Evolutionary conservation across 2,888 invertebrate species (phyloP), one percentile per base, ranked within the genome.

Genomic region (Sabatieria punctata): DNA sequence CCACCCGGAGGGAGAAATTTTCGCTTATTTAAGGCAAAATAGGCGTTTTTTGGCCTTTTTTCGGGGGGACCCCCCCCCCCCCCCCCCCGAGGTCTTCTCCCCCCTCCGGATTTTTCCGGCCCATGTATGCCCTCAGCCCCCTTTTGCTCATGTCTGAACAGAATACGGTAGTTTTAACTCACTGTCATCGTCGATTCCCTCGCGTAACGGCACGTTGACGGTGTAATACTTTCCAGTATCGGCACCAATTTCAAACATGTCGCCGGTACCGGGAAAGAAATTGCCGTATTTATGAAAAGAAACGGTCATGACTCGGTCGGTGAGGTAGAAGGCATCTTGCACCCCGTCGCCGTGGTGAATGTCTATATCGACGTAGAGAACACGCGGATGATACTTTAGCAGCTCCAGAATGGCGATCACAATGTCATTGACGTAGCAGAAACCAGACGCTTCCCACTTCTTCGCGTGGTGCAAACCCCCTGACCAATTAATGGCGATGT

Each of bases 401-500:
- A 97, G 72, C 67, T 97, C 97, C 43, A 95, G 68, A 58, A 97
- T 93, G 1, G 85, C 88, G 59, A 97, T 85, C 0, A 97, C 97
- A 56, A 97, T 97, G 65, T 97, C 97, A 64, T 97, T 97, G 1
- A 97, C 91, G 59, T 97, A 97, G 67, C 97, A 97, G 66, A 97
- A 97, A 1, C 95, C 86, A n/a, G 89, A 89, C 0, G 97, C 95
- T 61, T 70, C 61, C 25, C 91, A 91, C 67, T 95, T 97, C 68
- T 97, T 97, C 0, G 97, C 97, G 71, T 97, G 97, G 75, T 97
- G 97, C 45, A 97, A 71, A 0, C 97, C 97, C 8, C 97, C 95
- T 1, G 91, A 86, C 97, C 97, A 99, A 68, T 97, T 97, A 36
- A 99, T 82, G 13, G 95, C 95, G 53, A 97, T 91, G 68, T 97